Conservation (phyloP, 1,140 invertebrate genomes). For the Eueides isabella region DNA sequence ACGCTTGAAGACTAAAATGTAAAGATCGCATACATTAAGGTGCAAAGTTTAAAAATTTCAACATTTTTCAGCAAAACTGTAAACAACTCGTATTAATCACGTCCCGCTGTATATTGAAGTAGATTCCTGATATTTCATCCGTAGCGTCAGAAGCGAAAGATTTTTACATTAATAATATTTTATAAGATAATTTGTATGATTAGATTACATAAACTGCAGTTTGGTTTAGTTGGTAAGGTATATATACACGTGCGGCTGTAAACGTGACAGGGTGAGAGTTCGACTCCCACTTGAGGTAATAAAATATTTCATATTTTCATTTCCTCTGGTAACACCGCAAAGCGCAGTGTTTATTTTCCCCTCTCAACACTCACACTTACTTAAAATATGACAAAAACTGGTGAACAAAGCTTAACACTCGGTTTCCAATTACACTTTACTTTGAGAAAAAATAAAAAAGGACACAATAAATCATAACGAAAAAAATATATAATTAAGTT, state of each 20-base stretch:
- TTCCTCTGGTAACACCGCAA: too few relatives aligned
- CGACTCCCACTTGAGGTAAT: too few relatives aligned
- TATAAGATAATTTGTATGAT: not conserved
- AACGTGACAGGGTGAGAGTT: too few relatives aligned
- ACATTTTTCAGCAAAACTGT: conserved; percentile 28
- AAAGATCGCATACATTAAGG: conserved; percentile 31
- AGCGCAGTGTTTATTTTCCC: too few relatives aligned
- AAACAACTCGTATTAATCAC: conserved; percentile 33
- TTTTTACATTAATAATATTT: not conserved
- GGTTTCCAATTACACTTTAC: too few relatives aligned
- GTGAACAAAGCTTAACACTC: too few relatives aligned
- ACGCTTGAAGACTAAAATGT: conserved; percentile 22
- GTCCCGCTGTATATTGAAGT: conserved; percentile 31
- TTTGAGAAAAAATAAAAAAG: too few relatives aligned
- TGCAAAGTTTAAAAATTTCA: conserved; percentile 22
- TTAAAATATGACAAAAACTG: too few relatives aligned
- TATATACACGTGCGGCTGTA: not conserved
- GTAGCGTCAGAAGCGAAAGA: conserved; percentile 14
- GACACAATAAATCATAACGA: too few relatives aligned
- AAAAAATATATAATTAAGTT: too few relatives aligned
- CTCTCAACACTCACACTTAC: too few relatives aligned
- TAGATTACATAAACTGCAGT: not conserved
- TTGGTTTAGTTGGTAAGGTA: not conserved
- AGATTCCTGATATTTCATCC: conserved; percentile 29
- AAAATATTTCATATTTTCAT: too few relatives aligned